Percentiles rank a stretch among this genome's conserved stretches.
phyloP scores from a whole-genome alignment of 2,797 vertebrate species.

The Gephyroberyx darwinii region DNA sequence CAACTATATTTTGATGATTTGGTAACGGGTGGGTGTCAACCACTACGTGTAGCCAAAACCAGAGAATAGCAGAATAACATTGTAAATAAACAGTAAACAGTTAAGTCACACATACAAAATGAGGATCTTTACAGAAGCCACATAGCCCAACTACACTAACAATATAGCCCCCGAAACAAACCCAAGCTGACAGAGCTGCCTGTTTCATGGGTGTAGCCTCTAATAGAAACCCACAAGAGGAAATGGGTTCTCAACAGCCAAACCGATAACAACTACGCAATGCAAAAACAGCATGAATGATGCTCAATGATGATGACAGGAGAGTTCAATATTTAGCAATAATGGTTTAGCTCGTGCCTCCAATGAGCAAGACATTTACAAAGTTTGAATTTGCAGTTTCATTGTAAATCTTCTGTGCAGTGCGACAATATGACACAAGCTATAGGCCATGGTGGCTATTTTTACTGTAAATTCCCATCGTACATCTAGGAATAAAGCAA shows the following conservation, averaged over 20 bases:
- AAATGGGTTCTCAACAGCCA: background rate
- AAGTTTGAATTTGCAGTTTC: background rate
- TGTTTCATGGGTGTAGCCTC: background rate
- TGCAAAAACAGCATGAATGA: background rate
- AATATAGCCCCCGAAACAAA: no score
- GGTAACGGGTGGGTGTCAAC: no score
- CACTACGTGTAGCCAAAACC: no score
- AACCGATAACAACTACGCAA: background rate
- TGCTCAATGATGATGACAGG: background rate
- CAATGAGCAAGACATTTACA: background rate
- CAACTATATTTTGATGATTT: no score
- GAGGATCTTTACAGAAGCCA: no score
- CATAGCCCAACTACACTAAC: no score
- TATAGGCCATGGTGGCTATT: no score
- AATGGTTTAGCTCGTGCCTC: background rate
- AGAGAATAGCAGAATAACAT: no score
- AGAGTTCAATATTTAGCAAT: slow-evolving; percentile 1
- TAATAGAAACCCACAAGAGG: background rate
- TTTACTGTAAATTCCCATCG: no score
- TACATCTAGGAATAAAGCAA: no score
- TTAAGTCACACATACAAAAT: background rate
- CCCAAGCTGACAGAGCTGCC: background rate
- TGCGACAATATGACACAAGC: no score
- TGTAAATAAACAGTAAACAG: background rate
- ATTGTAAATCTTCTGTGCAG: background rate